Base-by-base conservation (phyloP, 1,140 invertebrate genomes). In the Stratiolaelaps scimitus region DNA sequence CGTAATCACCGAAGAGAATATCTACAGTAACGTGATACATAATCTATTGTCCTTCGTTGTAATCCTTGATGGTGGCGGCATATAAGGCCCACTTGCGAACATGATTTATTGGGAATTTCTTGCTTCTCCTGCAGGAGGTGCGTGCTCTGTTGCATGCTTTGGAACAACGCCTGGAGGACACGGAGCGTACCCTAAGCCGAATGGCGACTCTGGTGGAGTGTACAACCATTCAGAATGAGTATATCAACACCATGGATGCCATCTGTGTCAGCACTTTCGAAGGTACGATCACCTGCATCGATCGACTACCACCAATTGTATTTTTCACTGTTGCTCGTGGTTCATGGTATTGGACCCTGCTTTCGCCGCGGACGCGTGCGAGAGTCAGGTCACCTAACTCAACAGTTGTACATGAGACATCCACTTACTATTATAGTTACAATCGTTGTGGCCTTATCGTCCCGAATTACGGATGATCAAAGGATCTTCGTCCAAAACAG, bases 191-290 rank as follows among this genome's bases (percentile, higher is more conserved):
- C 23, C 56, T 76, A 44, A 68, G 69, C n/a, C 67, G 65, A 2
- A 75, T 86, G 34, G 83, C 84, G 13, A 81, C 84, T 5, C 77
- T 87, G 47, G 81, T 91, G 0, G 87, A 90, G 71, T 91, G 88
- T 74, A 83, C 84, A 69, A 81, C 80, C 48, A 79, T 89, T 53
- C 84, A 90, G 72, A 82, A 84, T 1, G 84, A 88, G 74, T 91
- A 90, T 74, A 79, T 85, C 67, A 80, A 82, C 48, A 86, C 83
- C 17, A 81, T 87, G 2, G 79, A 83, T 48, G 84, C 85, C 13
- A 80, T 87, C 1, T 92, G 89, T 74, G 85, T 88, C 72, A 82
- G 84, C 19, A 86, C 86, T 60, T 72, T 92, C 74, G 82, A 83
- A 80, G 81, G 77, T 30, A 40, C 1, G 2, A 23, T 10, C 7